Evolutionary conservation across 2,797 vertebrate genomes (phyloP).

Genomic region (Enteromius viviparus): DNA sequence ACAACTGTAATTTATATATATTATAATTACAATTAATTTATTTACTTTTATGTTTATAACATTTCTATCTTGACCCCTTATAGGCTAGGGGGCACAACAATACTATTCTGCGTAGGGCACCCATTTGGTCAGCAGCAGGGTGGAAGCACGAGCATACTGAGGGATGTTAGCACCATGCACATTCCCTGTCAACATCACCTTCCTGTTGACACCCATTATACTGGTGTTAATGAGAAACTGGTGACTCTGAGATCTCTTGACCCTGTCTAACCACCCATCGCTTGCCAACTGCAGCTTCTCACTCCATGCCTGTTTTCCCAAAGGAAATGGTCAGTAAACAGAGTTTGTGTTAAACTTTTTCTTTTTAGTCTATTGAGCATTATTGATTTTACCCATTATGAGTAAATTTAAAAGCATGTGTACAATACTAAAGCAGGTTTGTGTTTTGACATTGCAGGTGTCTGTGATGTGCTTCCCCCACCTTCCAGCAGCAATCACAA

Average conservation of each 20-base stretch:
- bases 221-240: constrained; percentile 54
- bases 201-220: constrained; percentile 56
- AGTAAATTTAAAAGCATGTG: not conserved
- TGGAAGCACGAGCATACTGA: constrained; percentile 26
- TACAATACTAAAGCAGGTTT: not conserved
- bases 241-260: constrained; percentile 47
- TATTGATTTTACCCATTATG: not conserved
- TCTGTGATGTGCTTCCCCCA: not conserved
- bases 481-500: not conserved
- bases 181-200: constrained; percentile 49
- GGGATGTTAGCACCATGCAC: constrained; percentile 28
- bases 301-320: not conserved
- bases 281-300: constrained; percentile 49
- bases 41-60: no score
- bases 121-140: no score
- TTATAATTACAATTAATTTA: no score
- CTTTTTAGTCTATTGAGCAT: not conserved
- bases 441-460: constrained; percentile 7
- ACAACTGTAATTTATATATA: no score
- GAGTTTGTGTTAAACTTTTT: not conserved
- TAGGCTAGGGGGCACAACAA: no score
- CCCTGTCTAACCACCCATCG: constrained; percentile 50
- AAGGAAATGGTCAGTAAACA: constrained; percentile 6
- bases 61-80: no score
- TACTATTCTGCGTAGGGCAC: no score